A percentile compares a stretch with the other conserved stretches of the same genome.
phyloP scores from a whole-genome alignment of 2,888 invertebrate genomes.

The Nephrotoma flavescens region DNA sequence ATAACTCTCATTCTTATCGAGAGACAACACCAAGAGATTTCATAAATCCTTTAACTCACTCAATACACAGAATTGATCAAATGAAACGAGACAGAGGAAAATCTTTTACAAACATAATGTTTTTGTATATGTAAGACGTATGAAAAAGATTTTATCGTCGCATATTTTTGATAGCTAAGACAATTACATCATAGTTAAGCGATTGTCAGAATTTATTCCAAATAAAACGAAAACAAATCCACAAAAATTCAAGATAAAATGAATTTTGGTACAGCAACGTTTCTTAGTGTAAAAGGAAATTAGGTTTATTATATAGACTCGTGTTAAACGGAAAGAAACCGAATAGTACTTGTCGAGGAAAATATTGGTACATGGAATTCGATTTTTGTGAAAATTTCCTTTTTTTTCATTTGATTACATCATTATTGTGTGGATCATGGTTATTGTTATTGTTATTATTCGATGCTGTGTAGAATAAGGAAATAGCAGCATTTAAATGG shows the following conservation, averaged over 20 bases:
- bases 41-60: not conserved
- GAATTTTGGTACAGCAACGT: not conserved
- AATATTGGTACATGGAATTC: not conserved
- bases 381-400: not conserved
- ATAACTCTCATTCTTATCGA: not conserved
- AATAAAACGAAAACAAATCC: not conserved
- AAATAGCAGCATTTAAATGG: not conserved
- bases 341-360: not conserved
- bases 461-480: not conserved
- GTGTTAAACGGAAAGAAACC: not conserved
- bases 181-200: not conserved
- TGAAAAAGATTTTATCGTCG: not conserved
- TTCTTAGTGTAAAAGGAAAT: not conserved
- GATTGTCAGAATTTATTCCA: not conserved
- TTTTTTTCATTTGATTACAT: not conserved
- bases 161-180: not conserved
- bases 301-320: not conserved
- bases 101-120: not conserved
- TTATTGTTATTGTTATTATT: not conserved
- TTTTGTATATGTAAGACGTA: not conserved
- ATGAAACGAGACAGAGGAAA: not conserved
- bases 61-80: not conserved
- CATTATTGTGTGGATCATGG: not conserved
- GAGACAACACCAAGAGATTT: not conserved
- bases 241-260: not conserved